Evolutionary conservation across 1,140 invertebrate genomes (phyloP).

Genomic region (Pinna nobilis): DNA sequence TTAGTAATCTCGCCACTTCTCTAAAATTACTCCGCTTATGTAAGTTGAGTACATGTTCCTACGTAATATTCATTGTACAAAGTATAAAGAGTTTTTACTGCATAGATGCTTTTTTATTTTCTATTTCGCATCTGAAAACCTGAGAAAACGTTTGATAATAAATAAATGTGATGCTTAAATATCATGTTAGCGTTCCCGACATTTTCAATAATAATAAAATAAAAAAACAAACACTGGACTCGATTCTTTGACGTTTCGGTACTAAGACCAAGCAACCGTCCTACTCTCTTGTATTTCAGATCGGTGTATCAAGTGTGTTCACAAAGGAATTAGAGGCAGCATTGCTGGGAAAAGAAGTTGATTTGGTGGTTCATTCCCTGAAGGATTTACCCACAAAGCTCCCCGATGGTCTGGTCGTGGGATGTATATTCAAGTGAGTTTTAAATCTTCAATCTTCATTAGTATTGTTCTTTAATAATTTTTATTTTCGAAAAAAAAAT

Average conservation of each 20-base stretch:
- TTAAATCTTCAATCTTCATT: not conserved
- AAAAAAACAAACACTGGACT: not conserved
- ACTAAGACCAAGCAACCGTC: not conserved
- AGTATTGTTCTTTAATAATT: too few species aligned
- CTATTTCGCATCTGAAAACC: too few species aligned
- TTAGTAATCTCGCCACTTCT: too few species aligned
- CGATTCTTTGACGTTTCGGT: not conserved
- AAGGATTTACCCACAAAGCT: constrained; percentile 95
- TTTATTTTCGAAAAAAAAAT: too few species aligned
- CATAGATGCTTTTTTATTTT: too few species aligned
- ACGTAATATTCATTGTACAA: too few species aligned
- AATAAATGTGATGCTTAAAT: too few species aligned
- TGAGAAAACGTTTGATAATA: too few species aligned
- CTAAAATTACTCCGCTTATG: too few species aligned
- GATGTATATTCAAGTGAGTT: constrained; percentile 86
- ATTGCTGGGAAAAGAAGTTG: constrained; percentile 85
- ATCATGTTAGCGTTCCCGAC: too few species aligned
- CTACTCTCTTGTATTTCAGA: constrained; percentile 79
- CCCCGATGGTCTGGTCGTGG: constrained; percentile 90
- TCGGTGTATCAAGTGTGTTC: constrained; percentile 96
- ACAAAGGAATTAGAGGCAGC: constrained; percentile 96
- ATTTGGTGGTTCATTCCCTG: constrained; percentile 98
- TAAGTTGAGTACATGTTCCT: too few species aligned
- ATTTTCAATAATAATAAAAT: not conserved
- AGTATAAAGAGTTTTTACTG: too few species aligned